These are phyloP conservation scores for Aspidapion aeneum DNA, from an alignment of 2,888 invertebrate genomes.

Conservation along the genomic window DNA sequence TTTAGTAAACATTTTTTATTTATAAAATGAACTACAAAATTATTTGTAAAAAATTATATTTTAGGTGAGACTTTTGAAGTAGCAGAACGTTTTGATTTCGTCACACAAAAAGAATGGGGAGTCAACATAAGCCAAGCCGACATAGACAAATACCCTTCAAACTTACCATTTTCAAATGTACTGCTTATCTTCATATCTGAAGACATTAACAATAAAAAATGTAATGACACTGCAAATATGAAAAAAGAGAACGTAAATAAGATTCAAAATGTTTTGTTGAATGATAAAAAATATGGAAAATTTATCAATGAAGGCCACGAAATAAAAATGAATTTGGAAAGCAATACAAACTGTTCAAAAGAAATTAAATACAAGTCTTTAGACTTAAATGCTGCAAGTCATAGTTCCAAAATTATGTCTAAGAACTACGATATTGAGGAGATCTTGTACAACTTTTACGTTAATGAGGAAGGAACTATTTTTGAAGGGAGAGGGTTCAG, in stretches of 20 bases:
- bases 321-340: too few species aligned
- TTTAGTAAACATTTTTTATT: too few species aligned
- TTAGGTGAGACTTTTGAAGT: constrained; percentile 11
- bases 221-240: neutral
- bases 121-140: neutral
- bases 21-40: too few species aligned
- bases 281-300: too few species aligned
- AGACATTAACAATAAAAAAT: neutral
- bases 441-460: constrained; percentile 16
- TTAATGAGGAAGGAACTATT: constrained; percentile 13
- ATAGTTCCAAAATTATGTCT: neutral
- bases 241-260: too few species aligned
- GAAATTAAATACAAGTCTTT: too few species aligned
- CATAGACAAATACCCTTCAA: neutral
- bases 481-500: constrained; percentile 19
- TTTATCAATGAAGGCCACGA: too few species aligned
- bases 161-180: neutral
- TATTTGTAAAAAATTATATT: too few species aligned
- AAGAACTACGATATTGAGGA: neutral
- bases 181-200: neutral
- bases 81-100: constrained; percentile 19
- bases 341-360: too few species aligned
- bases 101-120: constrained; percentile 17
- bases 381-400: neutral
- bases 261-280: too few species aligned